These are phyloP conservation scores for Pantala flavescens DNA, from an alignment of 1,140 invertebrate genomes.

Conservation along the genomic window DNA sequence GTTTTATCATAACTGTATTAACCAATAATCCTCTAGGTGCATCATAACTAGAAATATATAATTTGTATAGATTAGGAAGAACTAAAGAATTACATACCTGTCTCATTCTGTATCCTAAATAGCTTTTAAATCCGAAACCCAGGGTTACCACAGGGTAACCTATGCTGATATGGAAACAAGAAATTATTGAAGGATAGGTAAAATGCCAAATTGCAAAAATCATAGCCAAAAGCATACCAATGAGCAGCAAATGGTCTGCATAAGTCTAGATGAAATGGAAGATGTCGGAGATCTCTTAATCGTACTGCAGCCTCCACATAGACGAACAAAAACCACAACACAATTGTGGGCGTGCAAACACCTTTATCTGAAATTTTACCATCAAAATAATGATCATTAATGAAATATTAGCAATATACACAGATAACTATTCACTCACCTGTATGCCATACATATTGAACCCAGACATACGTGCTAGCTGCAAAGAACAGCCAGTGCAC, in stretches of 20 bases:
- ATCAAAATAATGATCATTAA: slow-evolving; percentile 6
- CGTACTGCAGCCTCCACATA: slow-evolving; percentile 88
- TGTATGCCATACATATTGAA: slow-evolving; percentile 98
- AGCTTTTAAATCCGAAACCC: slow-evolving; percentile 93
- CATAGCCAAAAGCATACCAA: slow-evolving; percentile 52
- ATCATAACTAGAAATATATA: too few species aligned
- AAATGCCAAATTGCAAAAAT: not conserved
- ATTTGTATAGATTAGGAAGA: too few species aligned
- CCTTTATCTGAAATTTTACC: slow-evolving; percentile 63
- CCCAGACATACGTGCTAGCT: slow-evolving; percentile 97
- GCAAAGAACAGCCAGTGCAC: slow-evolving; percentile 96
- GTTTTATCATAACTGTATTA: too few species aligned
- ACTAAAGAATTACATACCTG: too few species aligned
- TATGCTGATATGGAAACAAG: slow-evolving; percentile 53
- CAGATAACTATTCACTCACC: slow-evolving; percentile 47
- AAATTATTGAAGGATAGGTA: not conserved
- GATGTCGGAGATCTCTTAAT: slow-evolving; percentile 73
- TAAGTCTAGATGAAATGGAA: slow-evolving; percentile 83
- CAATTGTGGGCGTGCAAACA: slow-evolving; percentile 87
- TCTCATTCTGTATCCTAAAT: slow-evolving; percentile 83
- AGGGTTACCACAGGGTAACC: slow-evolving; percentile 96
- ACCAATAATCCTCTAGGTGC: too few species aligned
- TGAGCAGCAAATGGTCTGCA: slow-evolving; percentile 97
- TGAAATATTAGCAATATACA: not conserved
- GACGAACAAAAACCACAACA: slow-evolving; percentile 89